Evolutionary conservation across 1,140 invertebrate genomes (phyloP).

Genomic region (Triops cancriformis): DNA sequence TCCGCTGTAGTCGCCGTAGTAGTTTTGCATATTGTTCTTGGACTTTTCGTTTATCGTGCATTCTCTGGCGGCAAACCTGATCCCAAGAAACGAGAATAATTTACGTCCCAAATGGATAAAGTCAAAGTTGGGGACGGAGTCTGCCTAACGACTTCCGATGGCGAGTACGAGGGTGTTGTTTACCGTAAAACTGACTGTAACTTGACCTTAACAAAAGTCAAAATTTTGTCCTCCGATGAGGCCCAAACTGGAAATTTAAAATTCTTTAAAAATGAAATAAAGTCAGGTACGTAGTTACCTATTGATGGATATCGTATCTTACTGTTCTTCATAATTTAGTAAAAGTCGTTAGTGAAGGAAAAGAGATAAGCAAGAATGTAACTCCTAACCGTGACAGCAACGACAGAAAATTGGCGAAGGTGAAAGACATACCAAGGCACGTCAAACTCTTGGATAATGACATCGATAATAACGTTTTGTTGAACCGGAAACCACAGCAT

Average conservation of each 20-base stretch:
- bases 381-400: not conserved
- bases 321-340: not conserved
- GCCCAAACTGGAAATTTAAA: not conserved
- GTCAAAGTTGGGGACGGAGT: conserved; percentile 5
- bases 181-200: not conserved
- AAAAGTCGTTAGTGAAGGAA: not conserved
- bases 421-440: conserved; percentile 11
- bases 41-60: conserved; percentile 64
- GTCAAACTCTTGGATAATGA: conserved; percentile 22
- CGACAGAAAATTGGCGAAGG: not conserved
- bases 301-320: not conserved
- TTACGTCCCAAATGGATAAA: not conserved
- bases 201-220: not conserved
- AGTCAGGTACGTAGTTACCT: not conserved
- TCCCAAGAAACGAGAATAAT: conserved; percentile 24
- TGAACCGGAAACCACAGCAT: not conserved
- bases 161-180: conserved; percentile 11
- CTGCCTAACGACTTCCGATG: not conserved
- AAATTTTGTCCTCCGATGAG: not conserved
- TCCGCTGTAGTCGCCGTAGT: conserved; percentile 60
- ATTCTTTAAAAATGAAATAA: conserved; percentile 15
- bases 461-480: conserved; percentile 22
- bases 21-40: conserved; percentile 59
- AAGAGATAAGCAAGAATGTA: not conserved
- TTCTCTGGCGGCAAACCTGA: conserved; percentile 42